phyloP scores from a whole-genome alignment of 2,888 invertebrate genomes.

The Alcis repandata region DNA sequence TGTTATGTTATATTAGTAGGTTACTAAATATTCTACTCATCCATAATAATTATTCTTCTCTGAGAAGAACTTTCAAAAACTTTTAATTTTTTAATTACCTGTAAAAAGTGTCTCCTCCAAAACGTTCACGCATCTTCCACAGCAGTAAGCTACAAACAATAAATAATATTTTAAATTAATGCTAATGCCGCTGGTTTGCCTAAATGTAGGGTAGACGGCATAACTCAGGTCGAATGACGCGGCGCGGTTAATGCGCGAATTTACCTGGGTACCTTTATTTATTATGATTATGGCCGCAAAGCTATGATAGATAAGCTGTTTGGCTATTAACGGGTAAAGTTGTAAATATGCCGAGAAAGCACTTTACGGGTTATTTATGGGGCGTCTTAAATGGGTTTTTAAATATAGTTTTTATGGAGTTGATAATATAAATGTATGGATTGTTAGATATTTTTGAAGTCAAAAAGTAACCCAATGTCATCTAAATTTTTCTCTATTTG shows the following conservation, averaged over 20 bases:
- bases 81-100: not conserved
- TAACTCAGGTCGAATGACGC: constrained; percentile 78
- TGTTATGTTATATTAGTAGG: too few species aligned
- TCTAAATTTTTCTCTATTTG: too few species aligned
- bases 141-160: constrained; percentile 74
- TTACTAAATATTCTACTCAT: not conserved
- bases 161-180: constrained; percentile 87
- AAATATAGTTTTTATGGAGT: constrained; percentile 13
- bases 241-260: constrained; percentile 76
- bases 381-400: constrained; percentile 10
- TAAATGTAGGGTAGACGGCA: constrained; percentile 78
- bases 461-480: not conserved
- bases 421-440: constrained; percentile 10
- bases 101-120: constrained; percentile 50
- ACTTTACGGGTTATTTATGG: constrained; percentile 28
- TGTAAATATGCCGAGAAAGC: constrained; percentile 31
- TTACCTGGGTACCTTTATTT: constrained; percentile 63
- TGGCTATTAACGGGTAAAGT: constrained; percentile 43
- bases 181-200: constrained; percentile 81
- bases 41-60: not conserved
- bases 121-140: constrained; percentile 45
- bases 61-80: not conserved
- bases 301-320: constrained; percentile 72
- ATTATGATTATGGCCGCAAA: constrained; percentile 76
- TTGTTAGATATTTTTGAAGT: not conserved